Conservation (phyloP, 2,797 vertebrate genomes). For the Microctenopoma steveboyesi region DNA sequence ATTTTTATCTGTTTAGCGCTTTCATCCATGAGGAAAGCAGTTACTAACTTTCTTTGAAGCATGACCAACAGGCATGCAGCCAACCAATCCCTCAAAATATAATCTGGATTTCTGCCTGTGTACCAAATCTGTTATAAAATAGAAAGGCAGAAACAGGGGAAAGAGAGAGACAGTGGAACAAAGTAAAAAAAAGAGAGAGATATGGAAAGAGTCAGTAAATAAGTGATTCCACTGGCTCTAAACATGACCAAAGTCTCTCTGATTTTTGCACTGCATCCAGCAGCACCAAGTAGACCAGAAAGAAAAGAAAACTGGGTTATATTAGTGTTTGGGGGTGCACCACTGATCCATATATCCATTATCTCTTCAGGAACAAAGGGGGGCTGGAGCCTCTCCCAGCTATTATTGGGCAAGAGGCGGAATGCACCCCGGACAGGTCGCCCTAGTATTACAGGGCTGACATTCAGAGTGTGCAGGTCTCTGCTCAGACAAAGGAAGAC, state of each 20-base stretch:
- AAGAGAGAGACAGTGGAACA: neutral
- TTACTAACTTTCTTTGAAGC: slow-evolving; percentile 20
- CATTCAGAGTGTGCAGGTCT: too few species aligned
- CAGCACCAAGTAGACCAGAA: too few species aligned
- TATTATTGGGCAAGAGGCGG: too few species aligned
- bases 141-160: neutral
- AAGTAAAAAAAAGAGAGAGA: neutral
- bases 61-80: slow-evolving; percentile 14
- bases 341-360: neutral
- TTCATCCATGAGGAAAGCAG: slow-evolving; percentile 9
- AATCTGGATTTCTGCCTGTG: slow-evolving; percentile 3
- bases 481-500: too few species aligned
- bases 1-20: slow-evolving; percentile 33
- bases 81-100: slow-evolving; percentile 4
- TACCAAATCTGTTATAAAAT: slow-evolving; percentile 8
- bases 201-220: neutral
- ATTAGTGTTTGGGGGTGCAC: neutral
- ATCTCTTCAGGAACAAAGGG: too few species aligned
- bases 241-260: neutral
- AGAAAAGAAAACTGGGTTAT: neutral
- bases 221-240: neutral
- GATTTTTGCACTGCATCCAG: neutral
- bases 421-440: too few species aligned
- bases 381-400: too few species aligned
- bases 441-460: too few species aligned